phyloP scores from a whole-genome alignment of 2,888 invertebrate genomes.

The Leucozona laternaria region DNA sequence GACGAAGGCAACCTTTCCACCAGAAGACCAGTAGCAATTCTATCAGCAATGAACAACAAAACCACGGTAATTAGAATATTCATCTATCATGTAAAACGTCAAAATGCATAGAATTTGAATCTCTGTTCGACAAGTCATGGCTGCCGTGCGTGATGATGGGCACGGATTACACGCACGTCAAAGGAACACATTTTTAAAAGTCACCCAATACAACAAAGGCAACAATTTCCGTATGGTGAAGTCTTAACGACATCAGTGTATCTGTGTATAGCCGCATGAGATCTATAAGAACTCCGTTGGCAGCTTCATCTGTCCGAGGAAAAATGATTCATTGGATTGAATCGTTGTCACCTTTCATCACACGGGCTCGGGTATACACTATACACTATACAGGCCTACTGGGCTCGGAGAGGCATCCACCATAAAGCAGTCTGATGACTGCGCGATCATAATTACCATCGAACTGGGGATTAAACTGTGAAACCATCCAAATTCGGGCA shows the following conservation, averaged over 20 bases:
- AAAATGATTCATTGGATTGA: slow-evolving; percentile 74
- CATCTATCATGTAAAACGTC: slow-evolving; percentile 68
- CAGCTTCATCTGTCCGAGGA: slow-evolving; percentile 15
- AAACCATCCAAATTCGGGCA: slow-evolving; percentile 67
- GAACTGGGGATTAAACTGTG: slow-evolving; percentile 74
- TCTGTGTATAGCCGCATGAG: too few species aligned
- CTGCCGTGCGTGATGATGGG: slow-evolving; percentile 9
- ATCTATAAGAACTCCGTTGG: neutral
- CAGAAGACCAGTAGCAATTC: slow-evolving; percentile 20
- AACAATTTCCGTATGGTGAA: slow-evolving; percentile 52
- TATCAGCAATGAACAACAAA: slow-evolving; percentile 52
- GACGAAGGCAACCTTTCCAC: neutral
- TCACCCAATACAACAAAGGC: slow-evolving; percentile 27
- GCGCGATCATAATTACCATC: slow-evolving; percentile 73
- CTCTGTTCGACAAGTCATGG: slow-evolving; percentile 46
- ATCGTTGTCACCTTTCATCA: slow-evolving; percentile 72
- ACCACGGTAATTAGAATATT: slow-evolving; percentile 72
- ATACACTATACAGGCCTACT: neutral
- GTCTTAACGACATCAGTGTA: slow-evolving; percentile 14
- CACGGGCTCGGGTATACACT: neutral
- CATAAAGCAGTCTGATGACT: slow-evolving; percentile 23
- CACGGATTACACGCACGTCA: slow-evolving; percentile 65
- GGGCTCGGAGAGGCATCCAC: slow-evolving; percentile 1
- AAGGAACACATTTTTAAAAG: slow-evolving; percentile 50
- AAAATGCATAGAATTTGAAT: slow-evolving; percentile 52